Percentiles rank a stretch among this genome's conserved stretches.
phyloP scores from a whole-genome alignment of 2,797 vertebrate genomes.

The Leptatherina wallacei region DNA sequence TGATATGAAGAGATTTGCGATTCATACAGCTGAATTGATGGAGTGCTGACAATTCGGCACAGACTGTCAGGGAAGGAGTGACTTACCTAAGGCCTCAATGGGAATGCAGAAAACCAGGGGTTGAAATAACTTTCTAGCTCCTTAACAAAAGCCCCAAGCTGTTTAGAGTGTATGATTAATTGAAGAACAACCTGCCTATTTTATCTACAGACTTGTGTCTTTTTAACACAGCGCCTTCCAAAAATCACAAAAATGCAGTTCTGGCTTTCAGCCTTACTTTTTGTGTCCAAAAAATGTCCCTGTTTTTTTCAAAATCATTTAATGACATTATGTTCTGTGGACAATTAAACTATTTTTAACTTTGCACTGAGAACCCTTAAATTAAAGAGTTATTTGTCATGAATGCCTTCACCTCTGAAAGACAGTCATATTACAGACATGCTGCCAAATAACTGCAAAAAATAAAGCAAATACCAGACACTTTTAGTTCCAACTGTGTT shows the following conservation, averaged over 20 bases:
- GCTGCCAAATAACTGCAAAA: not conserved
- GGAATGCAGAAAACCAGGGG: too few species aligned
- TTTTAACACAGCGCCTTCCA: not conserved
- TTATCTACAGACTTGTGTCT: not conserved
- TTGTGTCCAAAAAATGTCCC: not conserved
- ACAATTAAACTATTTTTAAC: not conserved
- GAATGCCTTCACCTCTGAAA: not conserved
- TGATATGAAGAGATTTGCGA: not conserved
- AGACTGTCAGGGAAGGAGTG: too few species aligned
- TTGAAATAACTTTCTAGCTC: too few species aligned
- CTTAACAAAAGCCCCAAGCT: too few species aligned
- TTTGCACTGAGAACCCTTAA: not conserved
- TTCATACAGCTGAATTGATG: not conserved
- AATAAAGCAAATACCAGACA: not conserved
- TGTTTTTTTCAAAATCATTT: not conserved
- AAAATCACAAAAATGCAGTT: not conserved
- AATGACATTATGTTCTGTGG: not conserved
- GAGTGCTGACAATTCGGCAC: too few species aligned
- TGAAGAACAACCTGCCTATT: not conserved
- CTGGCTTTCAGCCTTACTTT: not conserved
- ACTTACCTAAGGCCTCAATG: too few species aligned
- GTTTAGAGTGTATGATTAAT: not conserved
- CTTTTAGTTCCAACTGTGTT: not conserved
- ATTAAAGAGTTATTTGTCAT: not conserved
- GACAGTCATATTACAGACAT: not conserved